Conservation (phyloP, 2,888 invertebrate genomes). For the Epistrophella euchroma region DNA sequence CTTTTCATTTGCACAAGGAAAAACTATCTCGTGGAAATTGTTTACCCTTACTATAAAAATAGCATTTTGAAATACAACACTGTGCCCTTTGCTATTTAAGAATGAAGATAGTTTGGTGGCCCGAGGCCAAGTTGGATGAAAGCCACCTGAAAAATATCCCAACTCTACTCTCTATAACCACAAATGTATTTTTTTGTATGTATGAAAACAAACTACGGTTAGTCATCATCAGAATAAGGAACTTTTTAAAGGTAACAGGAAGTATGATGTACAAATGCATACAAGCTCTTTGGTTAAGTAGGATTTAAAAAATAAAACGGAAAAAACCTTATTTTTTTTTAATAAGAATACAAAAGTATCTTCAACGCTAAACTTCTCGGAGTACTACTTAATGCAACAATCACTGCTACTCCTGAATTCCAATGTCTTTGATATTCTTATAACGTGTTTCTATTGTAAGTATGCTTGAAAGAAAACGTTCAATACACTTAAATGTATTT, state of each 20-base stretch:
- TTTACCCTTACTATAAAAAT: constrained; percentile 31
- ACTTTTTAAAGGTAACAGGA: constrained; percentile 20
- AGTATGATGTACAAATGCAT: constrained; percentile 29
- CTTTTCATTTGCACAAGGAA: constrained; percentile 21
- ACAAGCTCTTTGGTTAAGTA: not conserved
- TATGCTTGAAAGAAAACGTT: constrained; percentile 1
- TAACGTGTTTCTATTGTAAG: constrained; percentile 24
- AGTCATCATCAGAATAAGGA: not conserved
- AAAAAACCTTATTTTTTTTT: not conserved
- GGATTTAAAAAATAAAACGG: not conserved
- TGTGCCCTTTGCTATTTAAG: constrained; percentile 30
- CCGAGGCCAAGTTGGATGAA: constrained; percentile 36
- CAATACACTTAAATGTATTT: constrained; percentile 30
- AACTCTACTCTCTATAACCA: no score
- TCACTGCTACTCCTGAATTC: constrained; percentile 22
- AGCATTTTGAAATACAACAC: constrained; percentile 24
- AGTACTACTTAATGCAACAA: constrained; percentile 38
- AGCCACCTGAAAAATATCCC: constrained; percentile 40
- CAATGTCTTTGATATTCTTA: not conserved
- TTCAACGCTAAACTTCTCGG: constrained; percentile 24
- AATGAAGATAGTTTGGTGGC: constrained; percentile 33
- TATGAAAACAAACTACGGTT: not conserved
- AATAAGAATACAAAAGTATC: not conserved
- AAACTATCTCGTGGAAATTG: constrained; percentile 41
- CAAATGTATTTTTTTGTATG: no score